Base-by-base conservation (phyloP, 2,888 invertebrate genomes). In the Coelinius sp. region DNA sequence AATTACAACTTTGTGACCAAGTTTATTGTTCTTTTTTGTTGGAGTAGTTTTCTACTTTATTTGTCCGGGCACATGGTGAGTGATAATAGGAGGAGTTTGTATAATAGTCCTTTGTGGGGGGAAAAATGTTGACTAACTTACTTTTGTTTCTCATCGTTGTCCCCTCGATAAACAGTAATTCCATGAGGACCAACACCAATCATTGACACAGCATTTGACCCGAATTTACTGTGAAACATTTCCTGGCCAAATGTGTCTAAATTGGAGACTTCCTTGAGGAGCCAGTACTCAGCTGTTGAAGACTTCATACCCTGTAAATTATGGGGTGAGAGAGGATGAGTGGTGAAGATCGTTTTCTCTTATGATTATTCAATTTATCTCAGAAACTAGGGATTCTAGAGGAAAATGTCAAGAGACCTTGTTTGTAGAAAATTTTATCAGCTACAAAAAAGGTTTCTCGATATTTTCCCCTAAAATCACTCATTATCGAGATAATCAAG, bases 121-220 rank as follows among this genome's bases (percentile, higher is more conserved):
- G n/a, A 1, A 41, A 41, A 41, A 41, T 20, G 8, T 31, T 59
- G 14, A 31, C 27, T 31, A 59, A 75, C 74, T 31, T 81, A 92
- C 90, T 90, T 92, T 84, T 91, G 91, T 80, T 91, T 93, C 83
- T 92, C 92, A 81, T 91, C 92, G 84, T 91, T 92, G 82, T 90
- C 91, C 74, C 89, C 91, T 83, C 91, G 91, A 79, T 92, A 93
- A 64, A 95, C 92, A 73, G 93, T 93, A 76, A 96, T 92, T 70
- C 96, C 96, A 80, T 94, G 93, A 0, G 96, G 95, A 1, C 96
- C 95, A 8, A 96, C 95, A 0, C 95, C 94, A 73, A 96, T 91
- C 82, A 89, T 82, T 7, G 86, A 83, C 76, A 90, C 90, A 66
- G 86, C 88, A 76, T 89, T 89, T 10, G 89, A 90, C 68, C 90